Percentiles rank a stretch among this genome's conserved stretches.
Conservation (phyloP, 2,113 vertebrate species). For the Acrocephalus kingi region DNA sequence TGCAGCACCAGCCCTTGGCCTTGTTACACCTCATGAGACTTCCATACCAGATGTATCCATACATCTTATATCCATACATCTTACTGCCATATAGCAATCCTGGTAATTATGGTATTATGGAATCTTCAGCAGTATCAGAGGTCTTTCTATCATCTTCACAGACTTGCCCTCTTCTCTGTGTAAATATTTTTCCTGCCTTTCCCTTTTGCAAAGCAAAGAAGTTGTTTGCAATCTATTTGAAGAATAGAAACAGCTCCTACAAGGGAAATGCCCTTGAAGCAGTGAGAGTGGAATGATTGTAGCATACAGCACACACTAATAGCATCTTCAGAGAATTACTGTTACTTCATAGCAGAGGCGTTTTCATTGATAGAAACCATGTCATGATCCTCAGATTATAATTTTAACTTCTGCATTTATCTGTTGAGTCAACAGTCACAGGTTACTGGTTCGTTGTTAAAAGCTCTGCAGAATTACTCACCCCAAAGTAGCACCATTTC, state of each 20-base stretch:
- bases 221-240: background rate
- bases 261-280: slow-evolving; percentile 23
- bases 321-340: background rate
- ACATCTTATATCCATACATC: background rate
- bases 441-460: background rate
- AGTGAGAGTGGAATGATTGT: background rate
- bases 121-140: background rate
- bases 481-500: background rate
- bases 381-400: background rate
- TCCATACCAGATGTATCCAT: background rate
- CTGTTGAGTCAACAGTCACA: background rate
- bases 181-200: background rate
- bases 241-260: background rate
- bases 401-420: background rate
- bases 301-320: background rate
- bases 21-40: background rate
- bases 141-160: background rate
- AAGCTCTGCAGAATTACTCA: slow-evolving; percentile 9
- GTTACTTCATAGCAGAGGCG: background rate
- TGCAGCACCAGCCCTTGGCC: background rate
- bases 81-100: background rate
- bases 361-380: slow-evolving; percentile 7
- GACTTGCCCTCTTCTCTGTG: background rate
- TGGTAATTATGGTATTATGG: background rate
- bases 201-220: background rate